Base-by-base conservation (phyloP, 37 sponge, comb jelly and placozoan genomes). In the Sycon ciliatum region DNA sequence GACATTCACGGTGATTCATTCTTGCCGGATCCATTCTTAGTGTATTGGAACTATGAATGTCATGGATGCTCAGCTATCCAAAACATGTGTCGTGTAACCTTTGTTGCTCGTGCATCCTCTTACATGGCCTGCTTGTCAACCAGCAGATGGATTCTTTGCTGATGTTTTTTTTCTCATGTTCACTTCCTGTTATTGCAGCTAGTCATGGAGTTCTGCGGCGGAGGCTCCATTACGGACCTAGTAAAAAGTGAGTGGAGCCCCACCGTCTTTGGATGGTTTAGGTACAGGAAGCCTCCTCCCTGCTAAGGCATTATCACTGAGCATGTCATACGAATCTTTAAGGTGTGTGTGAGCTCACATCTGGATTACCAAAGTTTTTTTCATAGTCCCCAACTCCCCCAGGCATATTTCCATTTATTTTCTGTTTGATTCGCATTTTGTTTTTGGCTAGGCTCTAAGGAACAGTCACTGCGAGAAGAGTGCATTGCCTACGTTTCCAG, bases 131-230 rank as follows among this genome's bases (percentile, higher is more conserved):
- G n/a, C n/a, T 57, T 57, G 9, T 30, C 4, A 6, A 57, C 29
- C 58, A 57, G 4, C 24, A 27, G 28, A 4, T 3, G 24, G 73
- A 53, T 22, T 26, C 32, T 72, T 57, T 42, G 3, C 16, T 72
- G 46, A 30, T 56, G 57, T 35, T 52, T 4, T 32, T 13, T 53
- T 57, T 32, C 32, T 55, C 34, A 32, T 55, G 18, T 11, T 31
- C 73, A 13, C 36, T 29, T 23, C 18, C 33, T 16, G 20, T 3
- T 55, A 38, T 7, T 72, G 49, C 69, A 91, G 92, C 74, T 95
- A 75, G 97, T 95, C 32, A 95, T 95, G 97, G 97, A 95, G 71
- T 95, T 74, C 62, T 95, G 97, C 81, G 97, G 97, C 27, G 93
- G 93, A 32, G 97, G 97, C 13, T 91, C 92, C 32, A 86, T 95